Percentiles rank a stretch among this genome's conserved stretches.
Evolutionary conservation across 2,888 invertebrate genomes (phyloP).

Genomic region (Xanthia togata): DNA sequence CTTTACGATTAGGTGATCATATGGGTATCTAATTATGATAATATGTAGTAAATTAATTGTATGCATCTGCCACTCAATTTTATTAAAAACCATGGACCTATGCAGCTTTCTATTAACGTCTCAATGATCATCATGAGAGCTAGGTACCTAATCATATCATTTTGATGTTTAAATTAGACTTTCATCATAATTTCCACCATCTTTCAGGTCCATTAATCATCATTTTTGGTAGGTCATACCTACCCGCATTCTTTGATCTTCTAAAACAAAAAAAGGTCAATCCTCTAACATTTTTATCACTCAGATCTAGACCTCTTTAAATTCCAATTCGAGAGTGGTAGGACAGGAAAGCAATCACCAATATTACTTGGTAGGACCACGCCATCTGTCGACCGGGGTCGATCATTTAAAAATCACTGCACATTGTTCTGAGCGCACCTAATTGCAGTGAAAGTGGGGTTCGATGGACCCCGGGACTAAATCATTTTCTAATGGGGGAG

Average conservation of each 20-base stretch:
- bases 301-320: constrained; percentile 43
- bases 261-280: constrained; percentile 13
- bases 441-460: constrained; percentile 90
- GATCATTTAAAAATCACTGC: constrained; percentile 90
- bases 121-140: not conserved
- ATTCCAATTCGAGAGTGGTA: constrained; percentile 61
- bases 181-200: not conserved
- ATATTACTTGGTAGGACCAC: constrained; percentile 84
- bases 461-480: constrained; percentile 85
- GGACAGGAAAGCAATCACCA: constrained; percentile 83
- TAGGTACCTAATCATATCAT: not conserved
- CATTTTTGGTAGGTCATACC: not conserved
- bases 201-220: too few species aligned
- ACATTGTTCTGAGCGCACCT: constrained; percentile 89
- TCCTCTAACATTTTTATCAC: constrained; percentile 35
- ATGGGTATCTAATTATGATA: not conserved
- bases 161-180: too few species aligned
- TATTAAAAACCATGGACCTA: not conserved
- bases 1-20: not conserved
- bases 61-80: not conserved
- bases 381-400: constrained; percentile 86
- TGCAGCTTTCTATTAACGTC: not conserved
- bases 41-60: not conserved
- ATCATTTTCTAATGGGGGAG: constrained; percentile 87
- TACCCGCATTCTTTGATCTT: not conserved